Percentiles rank a stretch among this genome's conserved stretches.
These are phyloP conservation scores for Autographa gamma DNA, from an alignment of 2,888 invertebrate species.

Conservation along the genomic window DNA sequence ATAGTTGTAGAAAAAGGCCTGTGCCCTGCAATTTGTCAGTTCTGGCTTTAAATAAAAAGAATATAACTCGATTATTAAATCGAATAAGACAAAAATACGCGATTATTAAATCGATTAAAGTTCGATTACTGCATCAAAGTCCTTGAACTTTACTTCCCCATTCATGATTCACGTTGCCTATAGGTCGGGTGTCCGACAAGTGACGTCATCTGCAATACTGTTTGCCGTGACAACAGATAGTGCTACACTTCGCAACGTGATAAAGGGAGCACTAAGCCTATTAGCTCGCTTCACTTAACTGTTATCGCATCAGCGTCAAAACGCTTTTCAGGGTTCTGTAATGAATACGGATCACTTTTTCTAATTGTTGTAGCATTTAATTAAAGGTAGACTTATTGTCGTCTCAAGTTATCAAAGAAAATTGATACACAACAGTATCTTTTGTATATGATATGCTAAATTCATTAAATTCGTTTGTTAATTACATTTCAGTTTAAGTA, in stretches of 20 bases:
- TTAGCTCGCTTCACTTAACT: slow-evolving; percentile 50
- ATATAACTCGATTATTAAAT: too few relatives aligned
- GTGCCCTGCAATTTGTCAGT: too few relatives aligned
- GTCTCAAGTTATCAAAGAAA: too few relatives aligned
- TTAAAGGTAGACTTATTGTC: background rate
- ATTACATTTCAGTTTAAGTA: too few relatives aligned
- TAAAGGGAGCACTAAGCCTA: slow-evolving; percentile 56
- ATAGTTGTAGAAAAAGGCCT: too few relatives aligned
- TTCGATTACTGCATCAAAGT: slow-evolving; percentile 31
- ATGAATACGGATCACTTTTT: background rate
- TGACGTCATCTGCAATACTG: slow-evolving; percentile 57
- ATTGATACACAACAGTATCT: too few relatives aligned
- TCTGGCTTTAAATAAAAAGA: too few relatives aligned
- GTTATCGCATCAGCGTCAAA: slow-evolving; percentile 42
- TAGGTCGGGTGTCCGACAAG: slow-evolving; percentile 30
- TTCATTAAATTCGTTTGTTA: too few relatives aligned
- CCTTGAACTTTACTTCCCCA: slow-evolving; percentile 46
- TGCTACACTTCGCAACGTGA: slow-evolving; percentile 37
- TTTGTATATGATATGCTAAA: too few relatives aligned
- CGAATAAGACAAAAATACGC: background rate
- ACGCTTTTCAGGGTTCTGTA: slow-evolving; percentile 25
- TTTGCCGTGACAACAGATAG: slow-evolving; percentile 46
- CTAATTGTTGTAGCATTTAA: background rate
- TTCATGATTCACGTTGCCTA: slow-evolving; percentile 40
- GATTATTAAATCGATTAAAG: background rate